Percentiles rank a stretch among this genome's conserved stretches.
phyloP scores from a whole-genome alignment of 2,888 invertebrate species.

The Chorisops tibialis region DNA sequence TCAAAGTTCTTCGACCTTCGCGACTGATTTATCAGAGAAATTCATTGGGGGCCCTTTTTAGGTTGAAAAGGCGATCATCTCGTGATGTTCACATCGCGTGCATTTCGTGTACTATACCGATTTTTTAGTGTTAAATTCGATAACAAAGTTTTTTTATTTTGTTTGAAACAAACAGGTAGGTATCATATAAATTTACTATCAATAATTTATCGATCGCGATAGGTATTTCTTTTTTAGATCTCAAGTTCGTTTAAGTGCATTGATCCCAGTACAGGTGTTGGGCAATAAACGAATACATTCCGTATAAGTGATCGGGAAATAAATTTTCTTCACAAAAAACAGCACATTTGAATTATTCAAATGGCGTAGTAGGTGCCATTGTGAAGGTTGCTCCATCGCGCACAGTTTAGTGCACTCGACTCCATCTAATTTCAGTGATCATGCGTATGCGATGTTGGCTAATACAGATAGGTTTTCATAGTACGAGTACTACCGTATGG shows the following conservation, averaged over 20 bases:
- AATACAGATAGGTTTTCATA: no score
- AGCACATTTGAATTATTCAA: slow-evolving; percentile 18
- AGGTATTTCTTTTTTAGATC: slow-evolving; percentile 16
- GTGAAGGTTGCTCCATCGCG: background rate
- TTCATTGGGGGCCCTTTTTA: background rate
- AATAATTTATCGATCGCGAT: background rate
- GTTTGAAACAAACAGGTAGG: background rate
- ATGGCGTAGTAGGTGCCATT: slow-evolving; percentile 9
- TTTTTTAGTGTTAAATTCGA: no score
- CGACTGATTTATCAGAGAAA: background rate
- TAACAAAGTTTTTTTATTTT: no score
- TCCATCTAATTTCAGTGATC: no score
- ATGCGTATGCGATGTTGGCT: no score
- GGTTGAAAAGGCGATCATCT: background rate
- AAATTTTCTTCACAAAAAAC: slow-evolving; percentile 12
- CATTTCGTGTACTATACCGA: background rate
- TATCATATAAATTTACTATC: background rate
- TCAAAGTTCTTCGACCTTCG: background rate
- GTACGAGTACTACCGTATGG: no score
- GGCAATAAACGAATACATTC: slow-evolving; percentile 5
- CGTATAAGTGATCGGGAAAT: slow-evolving; percentile 21
- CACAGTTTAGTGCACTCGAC: no score
- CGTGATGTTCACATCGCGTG: background rate
- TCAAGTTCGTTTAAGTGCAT: slow-evolving; percentile 27
- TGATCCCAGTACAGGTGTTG: slow-evolving; percentile 24